phyloP scores from a whole-genome alignment of 2,888 invertebrate species.

The Hoplodrina ambigua region DNA sequence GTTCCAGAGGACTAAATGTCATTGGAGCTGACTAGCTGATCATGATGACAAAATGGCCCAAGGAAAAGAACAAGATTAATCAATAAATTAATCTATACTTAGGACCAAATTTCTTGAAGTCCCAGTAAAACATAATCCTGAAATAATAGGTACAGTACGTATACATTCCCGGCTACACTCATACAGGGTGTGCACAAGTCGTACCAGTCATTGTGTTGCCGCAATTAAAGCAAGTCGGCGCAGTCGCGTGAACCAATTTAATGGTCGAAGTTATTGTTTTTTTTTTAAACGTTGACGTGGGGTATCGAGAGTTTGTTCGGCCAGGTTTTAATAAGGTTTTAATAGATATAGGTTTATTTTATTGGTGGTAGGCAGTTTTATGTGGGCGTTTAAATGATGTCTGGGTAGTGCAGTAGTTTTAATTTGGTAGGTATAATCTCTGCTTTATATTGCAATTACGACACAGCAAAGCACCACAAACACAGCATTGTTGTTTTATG shows the following conservation, averaged over 20 bases:
- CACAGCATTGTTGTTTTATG: too few relatives aligned
- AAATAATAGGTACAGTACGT: conserved; percentile 17
- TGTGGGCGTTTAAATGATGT: background rate
- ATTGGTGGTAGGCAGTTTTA: conserved; percentile 5
- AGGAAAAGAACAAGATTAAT: too few relatives aligned
- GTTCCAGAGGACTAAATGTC: background rate
- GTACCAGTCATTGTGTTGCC: conserved; percentile 77
- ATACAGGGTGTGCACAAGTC: conserved; percentile 51
- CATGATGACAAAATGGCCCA: too few relatives aligned
- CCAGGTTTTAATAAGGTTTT: conserved; percentile 52
- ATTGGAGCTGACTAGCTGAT: background rate
- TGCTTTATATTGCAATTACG: background rate
- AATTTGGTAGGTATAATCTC: background rate
- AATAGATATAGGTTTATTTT: conserved; percentile 49
- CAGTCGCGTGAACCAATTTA: conserved; percentile 87
- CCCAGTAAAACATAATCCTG: background rate
- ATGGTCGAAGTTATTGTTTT: conserved; percentile 88
- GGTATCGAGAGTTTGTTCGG: conserved; percentile 60
- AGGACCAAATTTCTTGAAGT: conserved; percentile 9
- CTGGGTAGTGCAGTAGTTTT: background rate
- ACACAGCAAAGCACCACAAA: too few relatives aligned
- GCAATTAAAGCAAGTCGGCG: conserved; percentile 82
- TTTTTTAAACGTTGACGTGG: conserved; percentile 67
- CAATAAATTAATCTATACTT: background rate
- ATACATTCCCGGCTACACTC: conserved; percentile 42